These are phyloP conservation scores for Salvelinus namaycush DNA, from an alignment of 2,113 vertebrate genomes.

Conservation along the genomic window DNA sequence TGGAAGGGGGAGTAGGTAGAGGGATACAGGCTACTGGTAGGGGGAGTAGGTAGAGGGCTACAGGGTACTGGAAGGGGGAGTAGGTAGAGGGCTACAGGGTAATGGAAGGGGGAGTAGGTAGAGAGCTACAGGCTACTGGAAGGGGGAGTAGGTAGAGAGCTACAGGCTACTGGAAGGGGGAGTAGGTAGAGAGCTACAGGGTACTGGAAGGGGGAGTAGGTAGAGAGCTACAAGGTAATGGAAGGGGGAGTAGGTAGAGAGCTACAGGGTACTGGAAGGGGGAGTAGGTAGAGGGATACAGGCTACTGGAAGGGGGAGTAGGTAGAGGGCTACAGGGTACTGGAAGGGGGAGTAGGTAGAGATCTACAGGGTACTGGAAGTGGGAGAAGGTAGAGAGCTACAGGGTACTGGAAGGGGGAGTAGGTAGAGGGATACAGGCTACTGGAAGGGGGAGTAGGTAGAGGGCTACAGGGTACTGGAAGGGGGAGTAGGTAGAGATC, in stretches of 20 bases:
- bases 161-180: conserved; percentile 6
- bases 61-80: conserved; percentile 8
- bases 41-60: not conserved
- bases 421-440: not conserved
- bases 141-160: not conserved
- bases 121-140: not conserved
- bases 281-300: not conserved
- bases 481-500: not conserved
- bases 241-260: conserved; percentile 1
- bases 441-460: not conserved
- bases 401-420: conserved; percentile 4
- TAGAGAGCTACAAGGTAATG: not conserved
- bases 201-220: conserved; percentile 10
- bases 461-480: not conserved
- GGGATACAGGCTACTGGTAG: conserved; percentile 4
- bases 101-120: conserved; percentile 10
- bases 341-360: conserved; percentile 10
- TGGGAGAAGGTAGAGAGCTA: not conserved
- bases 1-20: conserved; percentile 8
- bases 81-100: not conserved
- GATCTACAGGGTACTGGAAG: conserved; percentile 9
- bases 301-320: conserved; percentile 7
- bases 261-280: conserved; percentile 13
- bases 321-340: not conserved
- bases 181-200: not conserved